Base-by-base conservation (phyloP, 2,888 invertebrate genomes). In the Diloba caeruleocephala region DNA sequence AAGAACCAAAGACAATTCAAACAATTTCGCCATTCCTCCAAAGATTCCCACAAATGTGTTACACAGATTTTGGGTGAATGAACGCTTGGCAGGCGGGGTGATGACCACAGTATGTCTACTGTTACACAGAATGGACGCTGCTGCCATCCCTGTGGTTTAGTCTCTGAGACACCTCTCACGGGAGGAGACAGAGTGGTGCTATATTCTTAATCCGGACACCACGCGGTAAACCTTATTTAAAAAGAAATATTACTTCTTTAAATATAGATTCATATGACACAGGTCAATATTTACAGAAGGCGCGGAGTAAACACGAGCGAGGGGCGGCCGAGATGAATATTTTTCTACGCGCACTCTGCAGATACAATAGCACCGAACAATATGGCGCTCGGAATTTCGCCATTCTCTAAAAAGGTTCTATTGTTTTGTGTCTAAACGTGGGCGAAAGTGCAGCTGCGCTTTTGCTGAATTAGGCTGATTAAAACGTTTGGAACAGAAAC, bases 311-410 rank as follows among this genome's bases (percentile, higher is more conserved):
- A 74, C 69, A 62, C 42, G 62, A 49, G 52, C 57, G 55, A 41
- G 57, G n/a, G 56, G 62, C 66, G 58, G 42, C 31, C 60, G 65
- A 71, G 70, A 79, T 78, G 72, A 74, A 76, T 80, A 77, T 80
- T 79, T 78, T 80, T 67, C 76, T 66, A 46, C 52, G 51, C 57
- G 67, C 56, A 43, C 69, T 41, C 48, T 31, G 63, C 72, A 64
- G 55, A 62, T 60, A 81, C 76, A 81, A 80, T 79, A 72, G 69
- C 60, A 36, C 41, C 56, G 74, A 65, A 77, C 77, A 81, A 80
- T 81, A 81, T 71, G 71, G 71, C 72, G 68, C 62, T 50, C 66
- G 65, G 74, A 69, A 75, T 79, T 73, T 66, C 19, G 65, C 65
- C 64, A 60, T 77, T 69, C 75, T 65, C 70, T 71, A 74, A 80